Evolutionary conservation across 2,113 vertebrate genomes (phyloP), one percentile per base, ranked within the genome.

Genomic region (Marmota flaviventris): DNA sequence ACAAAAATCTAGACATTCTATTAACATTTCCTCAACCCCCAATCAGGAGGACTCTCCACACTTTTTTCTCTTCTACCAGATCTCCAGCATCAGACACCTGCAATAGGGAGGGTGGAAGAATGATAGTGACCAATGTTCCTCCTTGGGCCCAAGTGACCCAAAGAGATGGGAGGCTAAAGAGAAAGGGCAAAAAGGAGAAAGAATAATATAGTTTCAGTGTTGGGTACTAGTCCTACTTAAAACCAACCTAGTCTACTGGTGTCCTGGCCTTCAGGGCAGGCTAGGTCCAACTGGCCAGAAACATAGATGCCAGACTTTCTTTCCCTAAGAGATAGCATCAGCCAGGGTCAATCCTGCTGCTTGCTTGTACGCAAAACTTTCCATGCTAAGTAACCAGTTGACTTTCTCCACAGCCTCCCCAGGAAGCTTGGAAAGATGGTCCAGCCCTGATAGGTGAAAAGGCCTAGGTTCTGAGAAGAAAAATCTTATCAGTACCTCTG

Each of bases 391-490:
- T 37, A 83, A 63, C 69, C 42, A 92, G 78, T 29, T 14, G 42
- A 78, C 63, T 75, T 93, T n/a, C 78, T 63, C 3, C 3, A 56
- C 9, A 92, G 53, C 25, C 53, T 85, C 13, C 45, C 29, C 7
- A 45, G 63, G 45, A 45, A 72, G 10, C n/a, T 96, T 67, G 67
- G 72, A 94, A 85, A 94, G 88, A 67, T 73, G 81, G 12, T 76
- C 58, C 27, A 94, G 78, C 20, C 39, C 20, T 27, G 12, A 89
- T 2, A 96, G 73, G 25, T 82, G 32, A 53, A 65, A 12, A 76
- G 39, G 42, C 42, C 34, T 25, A 75, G 12, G 27, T 29, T 91
- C 63, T 84, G 45, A 81, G 78, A 96, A 89, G 48, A 95, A n/a
- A 96, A 76, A 65, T 75, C 34, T 88, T 1, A 1, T 82, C 1